Conservation (phyloP, 2,113 vertebrate genomes). For the Noturus placidus region DNA sequence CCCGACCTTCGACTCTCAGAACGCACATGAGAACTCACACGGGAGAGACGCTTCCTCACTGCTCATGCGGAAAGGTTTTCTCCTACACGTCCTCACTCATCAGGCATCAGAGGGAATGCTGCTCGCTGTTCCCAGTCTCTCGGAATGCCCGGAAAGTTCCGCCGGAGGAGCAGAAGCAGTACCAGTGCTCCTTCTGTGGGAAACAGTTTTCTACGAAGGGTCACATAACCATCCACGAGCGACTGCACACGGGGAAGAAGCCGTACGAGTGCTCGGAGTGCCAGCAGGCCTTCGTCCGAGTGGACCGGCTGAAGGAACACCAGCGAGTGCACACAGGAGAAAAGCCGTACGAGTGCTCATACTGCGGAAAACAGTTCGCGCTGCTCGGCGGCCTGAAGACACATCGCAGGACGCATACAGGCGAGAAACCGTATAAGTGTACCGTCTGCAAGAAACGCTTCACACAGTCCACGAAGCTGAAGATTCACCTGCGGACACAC, state of each 20-base stretch:
- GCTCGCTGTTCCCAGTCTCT: neutral
- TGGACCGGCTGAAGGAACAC: conserved; percentile 2
- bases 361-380: neutral
- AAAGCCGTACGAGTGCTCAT: neutral
- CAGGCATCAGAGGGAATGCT: neutral
- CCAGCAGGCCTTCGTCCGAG: neutral
- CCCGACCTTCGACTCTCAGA: neutral
- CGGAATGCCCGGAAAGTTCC: neutral
- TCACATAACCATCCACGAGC: conserved; percentile 3
- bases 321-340: neutral
- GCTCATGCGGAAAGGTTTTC: neutral
- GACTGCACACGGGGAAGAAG: neutral
- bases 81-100: neutral
- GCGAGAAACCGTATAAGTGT: neutral
- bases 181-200: conserved; percentile 12
- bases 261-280: neutral
- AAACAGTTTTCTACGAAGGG: neutral
- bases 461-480: conserved; percentile 7
- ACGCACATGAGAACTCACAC: neutral
- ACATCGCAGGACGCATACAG: neutral
- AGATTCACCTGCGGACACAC: conserved; percentile 1
- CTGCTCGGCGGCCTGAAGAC: neutral
- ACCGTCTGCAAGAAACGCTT: neutral
- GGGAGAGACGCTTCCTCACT: neutral
- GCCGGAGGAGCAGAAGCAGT: neutral